Base-by-base conservation (phyloP, 2,113 vertebrate genomes). In the Podocnemis expansa region DNA sequence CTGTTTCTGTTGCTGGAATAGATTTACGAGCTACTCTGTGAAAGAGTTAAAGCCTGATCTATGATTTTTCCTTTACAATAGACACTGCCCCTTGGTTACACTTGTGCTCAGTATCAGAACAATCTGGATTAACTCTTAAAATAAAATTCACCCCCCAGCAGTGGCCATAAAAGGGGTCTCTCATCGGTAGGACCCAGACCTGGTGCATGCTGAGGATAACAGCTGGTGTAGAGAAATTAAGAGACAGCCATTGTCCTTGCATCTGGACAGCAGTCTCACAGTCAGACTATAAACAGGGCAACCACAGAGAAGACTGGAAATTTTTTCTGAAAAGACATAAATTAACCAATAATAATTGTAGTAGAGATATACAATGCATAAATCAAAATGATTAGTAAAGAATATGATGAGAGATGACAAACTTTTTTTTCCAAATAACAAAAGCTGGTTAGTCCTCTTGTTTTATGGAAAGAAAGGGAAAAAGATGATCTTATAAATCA, bases 191-290 rank as follows among this genome's bases (percentile, higher is more conserved):
- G 63, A 47, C 75, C 27, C 38, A 21, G 76, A 8, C 17, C 11
- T 3, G 14, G 80, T 52, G 81, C 73, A 16, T 78, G 84, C 94
- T 86, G 93, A 93, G 79, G 89, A 45, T 78, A 95, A 95, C 93
- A 97, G 97, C 94, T 96, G 96, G 88, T 83, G 85, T 34, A n/a
- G 54, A 82, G 78, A 80, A 87, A 91, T 88, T 73, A 96, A 97
- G 34, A 91, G 88, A 56, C 78, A 80, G 90, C 82, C 73, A 92
- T 96, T 97, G 96, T 97, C 93, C 89, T 90, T 86, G 95, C 86
- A 96, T 93, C 94, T 97, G 96, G 82, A 88, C 2, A 0, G 75
- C 4, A 89, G 85, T 91, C 82, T 89, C 75, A 5, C 82, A 93
- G 88, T n/a, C 25, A 90, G 85, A 88, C 1, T 29, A 91, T 70